Base-by-base conservation (phyloP, 2,888 invertebrate genomes). In the Microplitis deprimator region DNA sequence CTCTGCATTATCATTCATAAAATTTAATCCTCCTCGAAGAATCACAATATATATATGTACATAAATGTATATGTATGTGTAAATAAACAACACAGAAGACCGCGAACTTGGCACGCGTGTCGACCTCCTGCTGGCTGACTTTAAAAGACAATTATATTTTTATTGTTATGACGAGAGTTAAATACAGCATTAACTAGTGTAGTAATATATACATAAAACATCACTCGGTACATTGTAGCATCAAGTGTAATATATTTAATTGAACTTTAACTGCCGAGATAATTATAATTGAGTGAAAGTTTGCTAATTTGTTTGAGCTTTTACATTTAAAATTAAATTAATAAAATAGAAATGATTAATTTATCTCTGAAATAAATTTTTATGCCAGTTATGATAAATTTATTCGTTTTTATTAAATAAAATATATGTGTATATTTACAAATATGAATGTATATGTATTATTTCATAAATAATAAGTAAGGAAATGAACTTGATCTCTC, bases 401-500 rank as follows among this genome's bases (percentile, higher is more conserved):
- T 29, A 29, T 29, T 29, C 2, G 29, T 29, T 2, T 29, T 29
- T 29, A 29, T 29, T 29, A 29, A 29, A 29, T 29, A 29, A 29
- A 29, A 29, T 4, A 29, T 4, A 29, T 4, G 4, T 29, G 29
- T 29, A 29, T 29, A 29, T 29, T 29, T 29, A 29, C 29, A 29
- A 29, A 29, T 29, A 29, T 29, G 29, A 29, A 29, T 29, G 1
- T 4, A 29, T 29, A 29, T 29, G 3, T 29, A 29, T 4, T 29
- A 4, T 29, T 59, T 8, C 29, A 68, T 41, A 20, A 13, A 17
- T 10, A 61, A 13, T 6, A 41, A 61, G 50, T 62, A 76, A 4
- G 70, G 39, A 71, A 64, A 70, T 39, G 17, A 59, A 73, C 64
- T 79, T 71, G 41, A 77, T 68, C 64, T 41, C 39, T 67, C 38